Percentiles rank a stretch among this genome's conserved stretches.
phyloP scores from a whole-genome alignment of 1,140 invertebrate species.

The Drosophila takahashii region DNA sequence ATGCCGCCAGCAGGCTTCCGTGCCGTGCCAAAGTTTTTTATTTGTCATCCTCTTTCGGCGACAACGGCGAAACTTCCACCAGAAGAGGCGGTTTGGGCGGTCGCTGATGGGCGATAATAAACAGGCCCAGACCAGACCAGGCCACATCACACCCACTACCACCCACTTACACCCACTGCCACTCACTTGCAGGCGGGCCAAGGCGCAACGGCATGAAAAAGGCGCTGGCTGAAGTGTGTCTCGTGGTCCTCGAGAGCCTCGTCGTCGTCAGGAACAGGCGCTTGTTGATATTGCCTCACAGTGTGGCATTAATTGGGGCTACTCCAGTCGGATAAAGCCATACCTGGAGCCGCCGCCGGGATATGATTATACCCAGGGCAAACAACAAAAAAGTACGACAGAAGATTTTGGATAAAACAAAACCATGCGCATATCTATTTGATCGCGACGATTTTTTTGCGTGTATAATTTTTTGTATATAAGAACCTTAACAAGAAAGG shows the following conservation, averaged over 20 bases:
- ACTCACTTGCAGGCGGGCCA: conserved; percentile 16
- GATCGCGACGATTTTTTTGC: no score
- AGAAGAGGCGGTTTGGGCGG: conserved; percentile 14
- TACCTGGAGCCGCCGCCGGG: conserved; percentile 28
- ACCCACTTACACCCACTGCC: conserved; percentile 12
- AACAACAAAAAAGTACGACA: conserved; percentile 8
- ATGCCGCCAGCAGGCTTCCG: conserved; percentile 80
- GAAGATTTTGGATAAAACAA: no score
- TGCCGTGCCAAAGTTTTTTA: conserved; percentile 71
- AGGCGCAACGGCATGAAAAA: conserved; percentile 63
- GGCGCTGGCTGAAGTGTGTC: conserved; percentile 70
- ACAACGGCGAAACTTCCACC: conserved; percentile 19
- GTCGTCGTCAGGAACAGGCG: conserved; percentile 68
- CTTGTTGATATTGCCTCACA: conserved; percentile 79
- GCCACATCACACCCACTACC: neutral
- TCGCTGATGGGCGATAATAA: conserved; percentile 70
- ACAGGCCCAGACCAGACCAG: conserved; percentile 53
- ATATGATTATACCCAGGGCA: conserved; percentile 25
- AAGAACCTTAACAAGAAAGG: no score
- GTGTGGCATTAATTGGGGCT: conserved; percentile 54
- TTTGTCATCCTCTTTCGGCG: conserved; percentile 70
- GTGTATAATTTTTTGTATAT: no score
- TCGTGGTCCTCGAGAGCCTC: conserved; percentile 39
- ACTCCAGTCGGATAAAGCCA: conserved; percentile 50
- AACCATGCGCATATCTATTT: no score